Conservation (phyloP, 1,140 invertebrate genomes). For the Listronotus bonariensis region DNA sequence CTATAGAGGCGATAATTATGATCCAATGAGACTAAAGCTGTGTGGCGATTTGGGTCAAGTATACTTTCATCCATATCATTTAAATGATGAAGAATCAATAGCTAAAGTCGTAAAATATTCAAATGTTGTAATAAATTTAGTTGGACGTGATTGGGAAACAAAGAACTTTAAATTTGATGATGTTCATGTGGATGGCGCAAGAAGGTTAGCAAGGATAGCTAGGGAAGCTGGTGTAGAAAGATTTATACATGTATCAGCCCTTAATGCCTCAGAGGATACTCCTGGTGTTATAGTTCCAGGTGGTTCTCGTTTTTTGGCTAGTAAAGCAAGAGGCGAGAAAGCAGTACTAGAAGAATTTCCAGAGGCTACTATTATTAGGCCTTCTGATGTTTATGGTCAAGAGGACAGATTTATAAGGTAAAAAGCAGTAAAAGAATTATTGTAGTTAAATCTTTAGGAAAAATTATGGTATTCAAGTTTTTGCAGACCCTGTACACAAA, state of each 20-base stretch:
- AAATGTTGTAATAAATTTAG: conserved; percentile 95
- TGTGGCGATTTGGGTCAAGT: conserved; percentile 96
- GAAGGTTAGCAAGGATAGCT: conserved; percentile 74
- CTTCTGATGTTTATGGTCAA: conserved; percentile 87
- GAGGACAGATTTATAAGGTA: conserved; percentile 84
- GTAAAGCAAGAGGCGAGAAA: conserved; percentile 79
- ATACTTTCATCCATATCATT: conserved; percentile 82
- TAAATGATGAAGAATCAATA: conserved; percentile 89
- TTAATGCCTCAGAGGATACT: conserved; percentile 73
- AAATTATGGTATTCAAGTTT: too few species aligned
- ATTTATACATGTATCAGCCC: conserved; percentile 82
- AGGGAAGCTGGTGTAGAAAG: conserved; percentile 79
- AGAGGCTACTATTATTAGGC: conserved; percentile 90
- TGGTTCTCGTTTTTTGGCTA: conserved; percentile 58
- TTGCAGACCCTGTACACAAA: too few species aligned
- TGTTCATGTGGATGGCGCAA: conserved; percentile 77
- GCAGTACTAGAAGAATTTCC: conserved; percentile 94
- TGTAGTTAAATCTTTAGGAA: too few species aligned
- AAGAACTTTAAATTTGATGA: conserved; percentile 84
- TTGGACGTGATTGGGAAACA: conserved; percentile 92
- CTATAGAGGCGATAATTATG: conserved; percentile 86
- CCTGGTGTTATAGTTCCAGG: conserved; percentile 56
- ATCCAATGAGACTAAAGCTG: conserved; percentile 76
- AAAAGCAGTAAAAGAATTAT: too few species aligned
- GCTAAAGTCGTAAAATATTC: conserved; percentile 89